Evolutionary conservation across 2,888 invertebrate genomes (phyloP), one percentile per base, ranked within the genome.

Genomic region (Thereva unica): DNA sequence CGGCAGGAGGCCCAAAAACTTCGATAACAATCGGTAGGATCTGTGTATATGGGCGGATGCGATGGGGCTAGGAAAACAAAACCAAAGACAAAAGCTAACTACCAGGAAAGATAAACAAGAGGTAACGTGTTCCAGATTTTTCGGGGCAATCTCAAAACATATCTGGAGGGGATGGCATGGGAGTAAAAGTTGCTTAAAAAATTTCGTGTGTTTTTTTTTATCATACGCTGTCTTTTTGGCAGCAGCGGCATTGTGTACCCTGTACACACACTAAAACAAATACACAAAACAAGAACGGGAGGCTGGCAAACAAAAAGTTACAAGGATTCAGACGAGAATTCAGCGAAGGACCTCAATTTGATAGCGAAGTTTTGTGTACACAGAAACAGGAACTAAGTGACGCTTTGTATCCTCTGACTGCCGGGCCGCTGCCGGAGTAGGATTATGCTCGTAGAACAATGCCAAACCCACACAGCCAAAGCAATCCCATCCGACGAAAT

Each of bases 341-440:
- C 23, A 23, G 42, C 56, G 56, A 56, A 35, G 34, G 56, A 56
- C 56, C 44, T 56, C 56, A 56, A 56, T 56, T 56, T 56, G 23
- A 56, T 44, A 44, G 44, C 56, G 34, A 56, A 56, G 56, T 44
- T 38, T 23, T 38, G 56, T 44, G 56, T 56, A 44, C 38, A 56
- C 56, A 56, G 38, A 56, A 56, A 56, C 55, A 55, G 41, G 40
- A 55, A 55, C 23, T 55, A 23, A 38, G 38, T 40, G 23, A 23
- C 23, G 23, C 23, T 23, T 40, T 55, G 55, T 23, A 56, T 34
- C 34, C 42, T 6, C 9, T 41, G 42, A 44, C 34, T 34, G 12
- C 38, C 12, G 34, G 42, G 44, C 7, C 23, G 34, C 52, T 23
- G 23, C 23, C 23, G 23, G 23, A 23, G 23, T 23, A 2, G 23